Conservation (phyloP, 2,113 vertebrate genomes). For the Etia nguti region DNA sequence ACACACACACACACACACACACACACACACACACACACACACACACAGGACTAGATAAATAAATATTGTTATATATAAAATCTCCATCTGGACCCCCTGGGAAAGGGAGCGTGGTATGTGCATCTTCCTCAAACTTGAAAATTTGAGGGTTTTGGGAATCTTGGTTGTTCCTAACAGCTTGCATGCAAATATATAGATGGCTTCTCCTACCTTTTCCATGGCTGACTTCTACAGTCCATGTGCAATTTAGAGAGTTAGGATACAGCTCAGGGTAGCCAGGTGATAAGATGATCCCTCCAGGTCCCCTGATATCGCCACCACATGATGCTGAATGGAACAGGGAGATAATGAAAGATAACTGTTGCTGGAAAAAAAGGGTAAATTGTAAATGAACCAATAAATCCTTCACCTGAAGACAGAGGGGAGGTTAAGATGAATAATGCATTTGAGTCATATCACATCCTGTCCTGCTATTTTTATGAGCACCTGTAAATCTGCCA, state of each 20-base stretch:
- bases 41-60: background rate
- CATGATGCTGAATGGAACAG: conserved; percentile 81
- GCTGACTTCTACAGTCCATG: conserved; percentile 82
- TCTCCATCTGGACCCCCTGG: background rate
- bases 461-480: conserved; percentile 48
- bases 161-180: background rate
- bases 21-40: background rate
- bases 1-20: too few relatives aligned
- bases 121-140: background rate
- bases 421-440: conserved; percentile 54
- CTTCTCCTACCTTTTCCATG: conserved; percentile 72
- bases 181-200: background rate
- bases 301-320: conserved; percentile 89
- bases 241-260: conserved; percentile 95
- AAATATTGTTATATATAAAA: background rate
- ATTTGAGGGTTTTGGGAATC: background rate
- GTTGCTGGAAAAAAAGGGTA: background rate
- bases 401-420: conserved; percentile 55
- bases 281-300: conserved; percentile 88
- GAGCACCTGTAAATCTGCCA: conserved; percentile 53
- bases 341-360: conserved; percentile 51
- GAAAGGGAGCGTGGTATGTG: background rate
- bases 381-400: conserved; percentile 60
- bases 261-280: conserved; percentile 95
- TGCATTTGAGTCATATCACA: conserved; percentile 49